Base-by-base conservation (phyloP, 2,113 vertebrate species). In the Paradoxurus hermaphroditus region DNA sequence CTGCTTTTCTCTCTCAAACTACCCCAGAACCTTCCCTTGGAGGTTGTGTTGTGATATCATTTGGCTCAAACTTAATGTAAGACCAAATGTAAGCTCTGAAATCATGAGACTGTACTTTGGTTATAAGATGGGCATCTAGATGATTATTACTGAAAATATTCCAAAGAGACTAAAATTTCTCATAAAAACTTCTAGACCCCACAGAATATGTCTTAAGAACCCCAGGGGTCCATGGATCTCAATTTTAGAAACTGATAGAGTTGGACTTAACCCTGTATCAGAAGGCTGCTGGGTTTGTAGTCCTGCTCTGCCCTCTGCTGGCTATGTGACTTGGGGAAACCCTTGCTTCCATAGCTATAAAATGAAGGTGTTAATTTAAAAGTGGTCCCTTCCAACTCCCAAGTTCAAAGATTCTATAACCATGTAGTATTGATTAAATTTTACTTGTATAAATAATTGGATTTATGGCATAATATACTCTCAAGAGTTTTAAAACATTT, bases 291-390 rank as follows among this genome's bases (percentile, higher is more conserved):
- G 34, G 18, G 49, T 91, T 91, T 86, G 86, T 91, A 29, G 78
- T 62, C 39, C 29, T 21, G 19, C 36, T 83, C 86, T 94, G 96
- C 91, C 96, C 93, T 96, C 89, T 96, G 68, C 94, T 98, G 96
- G 90, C 49, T 89, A 4, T 41, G 18, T 56, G 49, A 29, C 59
- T 67, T 90, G 63, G 73, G 85, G 77, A 82, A 70, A 51, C 44
- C 70, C 44, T 81, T 83, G 39, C 87, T 75, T 89, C 75, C 68
- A 0, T 2, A 51, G 25, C 25, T 62, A 29, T 59, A 63, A 87
- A 92, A 95, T 36, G 85, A 90, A 92, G 65, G 34, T 34, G 31
- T 88, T 92, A 4, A 53, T 94, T 91, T 92, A 70, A 90, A 96
- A 91, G 18, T 8, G 19, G 49, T 39, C 3, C 13, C 15, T 84